Conservation (phyloP, 1,140 invertebrate species). For the Armadillidium nasatum region DNA sequence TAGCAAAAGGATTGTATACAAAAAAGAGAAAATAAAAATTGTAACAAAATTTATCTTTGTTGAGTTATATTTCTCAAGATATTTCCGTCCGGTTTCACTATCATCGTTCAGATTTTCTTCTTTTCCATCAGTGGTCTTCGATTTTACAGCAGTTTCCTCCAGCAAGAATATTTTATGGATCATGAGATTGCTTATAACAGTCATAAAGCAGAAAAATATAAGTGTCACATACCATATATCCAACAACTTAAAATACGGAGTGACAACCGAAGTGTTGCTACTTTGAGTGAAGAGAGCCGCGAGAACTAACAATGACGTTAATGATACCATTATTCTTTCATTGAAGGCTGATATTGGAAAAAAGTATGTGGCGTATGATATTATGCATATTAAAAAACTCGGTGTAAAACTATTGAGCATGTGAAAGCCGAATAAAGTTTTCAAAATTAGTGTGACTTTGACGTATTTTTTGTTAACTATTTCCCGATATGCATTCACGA, state of each 20-base stretch:
- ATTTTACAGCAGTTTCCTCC: too few species aligned
- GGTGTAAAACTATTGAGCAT: conserved; percentile 25
- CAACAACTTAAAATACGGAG: conserved; percentile 21
- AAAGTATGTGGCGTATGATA: conserved; percentile 1
- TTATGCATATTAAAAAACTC: conserved; percentile 12
- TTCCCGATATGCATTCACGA: background rate
- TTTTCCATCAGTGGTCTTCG: too few species aligned
- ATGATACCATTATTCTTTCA: conserved; percentile 21
- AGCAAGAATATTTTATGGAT: too few species aligned
- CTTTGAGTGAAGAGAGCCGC: conserved; percentile 22
- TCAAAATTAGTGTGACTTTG: background rate
- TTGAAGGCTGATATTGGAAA: conserved; percentile 19
- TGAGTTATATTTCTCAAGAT: too few species aligned
- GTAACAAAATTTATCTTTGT: too few species aligned
- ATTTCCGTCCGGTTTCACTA: too few species aligned
- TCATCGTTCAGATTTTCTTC: too few species aligned
- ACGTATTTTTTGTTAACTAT: conserved; percentile 3
- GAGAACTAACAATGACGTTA: conserved; percentile 8
- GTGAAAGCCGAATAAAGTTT: conserved; percentile 14
- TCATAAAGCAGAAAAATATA: conserved; percentile 16
- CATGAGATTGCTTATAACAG: background rate
- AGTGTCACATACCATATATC: conserved; percentile 22
- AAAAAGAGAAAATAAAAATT: too few species aligned
- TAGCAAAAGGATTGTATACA: too few species aligned
- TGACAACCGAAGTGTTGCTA: conserved; percentile 11